Evolutionary conservation across 1,140 invertebrate species (phyloP), one percentile per base, ranked within the genome.

Genomic region (Tetramorium parvispinum): DNA sequence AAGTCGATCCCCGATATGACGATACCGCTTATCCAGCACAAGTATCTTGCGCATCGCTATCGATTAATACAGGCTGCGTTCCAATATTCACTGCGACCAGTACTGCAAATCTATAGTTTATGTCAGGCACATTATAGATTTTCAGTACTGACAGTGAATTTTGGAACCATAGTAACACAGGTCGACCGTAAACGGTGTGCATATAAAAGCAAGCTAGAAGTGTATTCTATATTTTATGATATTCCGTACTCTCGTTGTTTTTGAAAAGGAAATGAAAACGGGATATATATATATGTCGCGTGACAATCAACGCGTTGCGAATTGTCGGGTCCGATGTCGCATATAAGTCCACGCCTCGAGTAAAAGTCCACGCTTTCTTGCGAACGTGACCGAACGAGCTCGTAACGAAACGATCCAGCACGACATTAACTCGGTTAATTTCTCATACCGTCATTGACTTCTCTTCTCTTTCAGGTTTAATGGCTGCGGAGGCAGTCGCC

Each of bases 401-500:
- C 43, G 43, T 66, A 49, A 78, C 59, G 13, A 65, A 65, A 46
- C 76, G 59, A 68, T 63, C 53, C 4, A 7, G 43, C 57, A 21
- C n/a, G 18, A 79, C 43, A 77, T 82, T 40, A 86, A 82, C 61
- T 85, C 61, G 49, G 37, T 63, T 85, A 71, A 90, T 86, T 32
- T 70, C 46, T 86, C 53, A 68, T 66, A 90, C 53, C 76, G 18
- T 70, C 18, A 7, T 83, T 61, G 37, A 53, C 79, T 90, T 93
- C 92, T 77, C 59, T 92, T 88, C 85, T 16, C 13, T 5, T 66
- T 3, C 88, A 95, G 95, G 94, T 87, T 89, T 95, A 70, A 94
- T 93, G 93, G 94, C 94, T 55, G 94, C 94, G 10, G 94, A 95
- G 88, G 94, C 94, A 59, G 93, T 95, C 7, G 95, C 95, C 16